Base-by-base conservation (phyloP, 2,113 vertebrate genomes). In the Nerophis lumbriciformis region DNA sequence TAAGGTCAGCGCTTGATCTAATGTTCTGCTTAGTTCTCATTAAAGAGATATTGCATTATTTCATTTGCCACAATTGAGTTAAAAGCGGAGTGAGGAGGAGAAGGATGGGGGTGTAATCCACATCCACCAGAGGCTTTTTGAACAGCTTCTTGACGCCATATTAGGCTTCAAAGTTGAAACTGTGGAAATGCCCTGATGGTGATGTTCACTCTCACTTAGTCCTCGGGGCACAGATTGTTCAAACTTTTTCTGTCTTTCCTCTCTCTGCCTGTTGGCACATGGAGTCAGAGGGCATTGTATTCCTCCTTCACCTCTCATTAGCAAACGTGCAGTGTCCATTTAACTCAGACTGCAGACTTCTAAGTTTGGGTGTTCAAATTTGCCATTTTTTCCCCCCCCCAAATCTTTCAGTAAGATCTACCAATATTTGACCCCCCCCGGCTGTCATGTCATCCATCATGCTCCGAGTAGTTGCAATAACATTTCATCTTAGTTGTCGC, bases 11-110 rank as follows among this genome's bases (percentile, higher is more conserved):
- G 82, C 86, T 57, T 91, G 85, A 92, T 91, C 77, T 69, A 85
- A 92, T 92, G 89, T 91, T 90, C 87, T 90, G 79, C 85, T 92
- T 89, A 90, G 89, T 85, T 85, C 88, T 87, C 76, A 89, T 92
- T 90, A 89, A 91, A 88, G 69, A 85, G 85, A 84, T 87, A 90
- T 90, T 88, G 83, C 89, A 90, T 91, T 90, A 91, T 91, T 90
- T 89, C 83, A 92, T 91, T 92, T 91, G 65, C 83, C 82, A 79
- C 81, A 91, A 91, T 91, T 78, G 69, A 87, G 85, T 91, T 90
- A 88, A 71, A 61, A 72, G 63, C 47, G 63, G 19, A 48, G 57
- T 13, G 9, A 11, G 53, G 36, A 48, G 47, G 59, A 53, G 51
- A 19, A 35, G 16, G 51, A 53, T 6, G 21, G 28, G 16, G 58